Conservation (phyloP, 2,797 vertebrate species). For the Carcharodon carcharias region DNA sequence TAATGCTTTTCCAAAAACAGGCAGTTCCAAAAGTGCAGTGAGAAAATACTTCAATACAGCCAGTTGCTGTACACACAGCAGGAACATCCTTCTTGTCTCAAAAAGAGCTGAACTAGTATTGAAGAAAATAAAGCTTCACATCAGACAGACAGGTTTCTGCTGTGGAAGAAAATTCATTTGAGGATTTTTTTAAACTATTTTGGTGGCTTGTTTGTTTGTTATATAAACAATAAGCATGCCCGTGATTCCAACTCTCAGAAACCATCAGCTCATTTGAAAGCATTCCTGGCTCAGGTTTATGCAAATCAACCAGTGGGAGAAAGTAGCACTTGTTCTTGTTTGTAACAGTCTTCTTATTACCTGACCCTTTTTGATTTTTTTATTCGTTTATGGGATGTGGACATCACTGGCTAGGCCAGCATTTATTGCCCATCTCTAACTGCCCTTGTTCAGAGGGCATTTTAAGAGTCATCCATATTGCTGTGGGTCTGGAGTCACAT, state of each 20-base stretch:
- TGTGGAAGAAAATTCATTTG: not conserved
- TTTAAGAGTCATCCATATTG: too few species aligned
- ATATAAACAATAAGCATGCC: not conserved
- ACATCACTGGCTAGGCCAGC: too few species aligned
- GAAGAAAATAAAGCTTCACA: not conserved
- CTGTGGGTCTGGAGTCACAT: too few species aligned
- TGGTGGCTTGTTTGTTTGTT: not conserved
- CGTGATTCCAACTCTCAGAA: not conserved
- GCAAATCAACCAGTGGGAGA: not conserved
- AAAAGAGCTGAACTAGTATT: not conserved
- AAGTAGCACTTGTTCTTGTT: not conserved
- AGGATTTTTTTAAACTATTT: not conserved
- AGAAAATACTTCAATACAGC: not conserved
- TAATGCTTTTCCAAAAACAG: not conserved
- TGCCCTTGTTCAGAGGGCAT: too few species aligned
- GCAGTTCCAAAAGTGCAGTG: not conserved
- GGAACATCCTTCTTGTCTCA: not conserved
- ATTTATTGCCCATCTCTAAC: too few species aligned
- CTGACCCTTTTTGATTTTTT: not conserved
- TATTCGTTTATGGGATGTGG: too few species aligned
- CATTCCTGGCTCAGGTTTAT: not conserved
- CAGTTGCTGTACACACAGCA: not conserved
- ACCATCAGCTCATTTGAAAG: not conserved
- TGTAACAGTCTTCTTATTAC: not conserved
- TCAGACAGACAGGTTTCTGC: not conserved